Conservation (phyloP, 2,113 vertebrate genomes). For the Oryzias curvinotus region DNA sequence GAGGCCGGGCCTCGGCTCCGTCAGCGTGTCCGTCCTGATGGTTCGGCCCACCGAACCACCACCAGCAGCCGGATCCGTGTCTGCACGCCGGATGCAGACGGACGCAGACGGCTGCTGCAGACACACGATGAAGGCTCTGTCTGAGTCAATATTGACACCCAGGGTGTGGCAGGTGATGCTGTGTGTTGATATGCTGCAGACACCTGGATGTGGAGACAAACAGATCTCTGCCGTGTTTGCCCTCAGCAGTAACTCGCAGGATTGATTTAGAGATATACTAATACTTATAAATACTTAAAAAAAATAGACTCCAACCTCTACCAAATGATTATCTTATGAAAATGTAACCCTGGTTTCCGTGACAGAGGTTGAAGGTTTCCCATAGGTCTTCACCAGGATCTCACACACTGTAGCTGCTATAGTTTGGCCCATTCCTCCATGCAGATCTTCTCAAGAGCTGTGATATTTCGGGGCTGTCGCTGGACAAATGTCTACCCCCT, state of each 20-base stretch:
- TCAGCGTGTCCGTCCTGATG: conserved; percentile 16
- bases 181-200: background rate
- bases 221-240: background rate
- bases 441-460: too few relatives aligned
- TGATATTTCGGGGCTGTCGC: too few relatives aligned
- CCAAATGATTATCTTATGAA: too few relatives aligned
- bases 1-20: conserved; percentile 50
- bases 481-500: too few relatives aligned
- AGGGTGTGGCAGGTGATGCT: conserved; percentile 71
- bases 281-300: too few relatives aligned
- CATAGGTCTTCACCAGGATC: too few relatives aligned
- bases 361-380: too few relatives aligned
- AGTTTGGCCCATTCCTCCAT: too few relatives aligned
- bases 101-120: conserved; percentile 6
- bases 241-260: background rate
- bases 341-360: too few relatives aligned
- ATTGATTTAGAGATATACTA: too few relatives aligned
- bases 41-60: background rate
- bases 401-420: too few relatives aligned
- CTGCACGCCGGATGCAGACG: background rate
- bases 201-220: background rate
- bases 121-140: conserved; percentile 44
- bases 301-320: too few relatives aligned
- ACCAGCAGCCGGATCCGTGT: background rate
- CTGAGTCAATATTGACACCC: conserved; percentile 58